phyloP scores from a whole-genome alignment of 1,140 invertebrate species.

The Limonius californicus region DNA sequence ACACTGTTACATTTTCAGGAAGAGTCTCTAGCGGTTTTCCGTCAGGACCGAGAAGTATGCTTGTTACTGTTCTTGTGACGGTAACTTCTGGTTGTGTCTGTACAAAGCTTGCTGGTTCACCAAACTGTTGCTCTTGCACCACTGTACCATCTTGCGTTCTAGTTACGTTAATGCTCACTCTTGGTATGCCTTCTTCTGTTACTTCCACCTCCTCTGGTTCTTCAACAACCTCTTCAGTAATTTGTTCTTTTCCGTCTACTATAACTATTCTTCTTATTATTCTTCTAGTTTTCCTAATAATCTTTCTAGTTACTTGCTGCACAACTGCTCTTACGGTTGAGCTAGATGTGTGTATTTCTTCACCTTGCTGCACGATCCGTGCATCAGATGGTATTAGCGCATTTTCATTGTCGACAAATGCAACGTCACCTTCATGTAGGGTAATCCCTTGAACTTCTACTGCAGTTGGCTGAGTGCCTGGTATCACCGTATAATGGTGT shows the following conservation, averaged over 20 bases:
- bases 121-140: conserved; percentile 49
- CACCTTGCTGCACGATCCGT: conserved; percentile 36
- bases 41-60: conserved; percentile 20
- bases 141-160: conserved; percentile 54
- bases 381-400: conserved; percentile 35
- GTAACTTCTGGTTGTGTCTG: conserved; percentile 24
- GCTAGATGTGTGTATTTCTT: conserved; percentile 50
- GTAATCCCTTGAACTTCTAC: conserved; percentile 53
- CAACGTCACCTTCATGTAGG: conserved; percentile 52
- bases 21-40: conserved; percentile 29
- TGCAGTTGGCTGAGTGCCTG: conserved; percentile 53
- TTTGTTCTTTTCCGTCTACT: conserved; percentile 77
- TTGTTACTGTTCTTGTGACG: conserved; percentile 31
- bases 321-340: conserved; percentile 71
- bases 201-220: conserved; percentile 78
- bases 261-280: conserved; percentile 71
- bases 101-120: conserved; percentile 25
- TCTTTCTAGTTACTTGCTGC: conserved; percentile 71
- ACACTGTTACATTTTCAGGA: conserved; percentile 18
- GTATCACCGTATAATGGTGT: conserved; percentile 50
- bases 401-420: conserved; percentile 45
- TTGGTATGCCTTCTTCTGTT: conserved; percentile 68
- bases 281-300: conserved; percentile 68
- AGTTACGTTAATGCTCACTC: conserved; percentile 69
- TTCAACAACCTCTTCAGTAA: conserved; percentile 76